A percentile compares a stretch with the other conserved stretches of the same genome.
Evolutionary conservation across 2,797 vertebrate genomes (phyloP).

Genomic region (Pteropus rufus): DNA sequence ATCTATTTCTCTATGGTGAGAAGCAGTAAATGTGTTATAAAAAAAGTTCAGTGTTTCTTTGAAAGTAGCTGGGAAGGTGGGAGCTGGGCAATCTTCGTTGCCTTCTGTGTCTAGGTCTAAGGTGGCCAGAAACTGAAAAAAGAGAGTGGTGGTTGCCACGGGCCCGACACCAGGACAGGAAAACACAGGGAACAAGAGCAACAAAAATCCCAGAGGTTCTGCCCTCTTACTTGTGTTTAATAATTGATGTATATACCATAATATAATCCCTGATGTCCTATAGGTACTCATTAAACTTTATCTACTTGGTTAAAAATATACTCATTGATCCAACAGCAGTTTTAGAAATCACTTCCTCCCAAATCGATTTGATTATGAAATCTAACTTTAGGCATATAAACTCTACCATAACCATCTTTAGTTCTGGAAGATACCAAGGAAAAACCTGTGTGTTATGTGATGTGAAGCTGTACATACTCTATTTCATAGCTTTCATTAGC

Average conservation of each 20-base stretch:
- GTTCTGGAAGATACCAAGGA: not conserved
- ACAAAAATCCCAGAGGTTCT: not conserved
- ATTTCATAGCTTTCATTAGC: slow-evolving; percentile 65
- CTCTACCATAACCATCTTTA: slow-evolving; percentile 24
- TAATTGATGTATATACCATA: not conserved
- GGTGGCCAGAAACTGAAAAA: not conserved
- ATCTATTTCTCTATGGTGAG: not conserved
- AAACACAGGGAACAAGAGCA: not conserved
- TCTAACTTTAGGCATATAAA: not conserved
- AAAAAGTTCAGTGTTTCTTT: slow-evolving; percentile 22
- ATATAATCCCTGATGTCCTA: not conserved
- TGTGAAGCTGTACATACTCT: slow-evolving; percentile 57
- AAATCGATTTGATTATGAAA: slow-evolving; percentile 18
- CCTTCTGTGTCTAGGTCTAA: not conserved
- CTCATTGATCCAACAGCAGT: not conserved
- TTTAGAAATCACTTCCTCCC: slow-evolving; percentile 6
- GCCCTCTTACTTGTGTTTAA: not conserved
- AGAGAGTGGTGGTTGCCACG: not conserved
- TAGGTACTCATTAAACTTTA: not conserved
- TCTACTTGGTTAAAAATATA: slow-evolving; percentile 35
- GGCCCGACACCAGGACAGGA: not conserved
- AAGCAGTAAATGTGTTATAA: not conserved
- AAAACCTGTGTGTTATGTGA: not conserved
- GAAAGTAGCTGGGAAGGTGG: not conserved
- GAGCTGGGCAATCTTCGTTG: not conserved